Base-by-base conservation (phyloP, 2,113 vertebrate genomes). In the Lepisosteus osseus region DNA sequence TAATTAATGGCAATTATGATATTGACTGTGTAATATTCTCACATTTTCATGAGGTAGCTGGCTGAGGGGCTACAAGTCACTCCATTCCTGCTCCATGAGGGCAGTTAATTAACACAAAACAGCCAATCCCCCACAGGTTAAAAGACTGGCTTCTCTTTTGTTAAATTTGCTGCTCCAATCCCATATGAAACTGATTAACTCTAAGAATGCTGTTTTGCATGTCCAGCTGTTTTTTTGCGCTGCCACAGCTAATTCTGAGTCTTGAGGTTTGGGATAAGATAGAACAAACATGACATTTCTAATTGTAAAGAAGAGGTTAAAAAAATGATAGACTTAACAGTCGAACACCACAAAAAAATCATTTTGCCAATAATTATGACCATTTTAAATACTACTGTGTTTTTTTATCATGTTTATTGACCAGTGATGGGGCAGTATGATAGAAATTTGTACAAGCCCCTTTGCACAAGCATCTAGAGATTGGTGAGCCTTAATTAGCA, bases 1-100 rank as follows among this genome's bases (percentile, higher is more conserved):
- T 81, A 91, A 89, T 87, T 86, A 85, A 73, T 70, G 74, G 77
- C 80, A 85, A 86, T 91, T 82, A 86, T 77, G 65, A 75, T 73
- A 14, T 62, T 15, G 65, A 72, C 70, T 12, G 70, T 82, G 84
- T 82, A 84, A 86, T 82, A 80, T 69, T 71, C 76, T 71, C 76
- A 29, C 56, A 67, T 79, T 77, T 72, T 78, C 74, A 74, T 72
- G 7, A 56, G 64, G 59, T 66, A 77, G 73, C 70, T 51, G 55
- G 68, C 47, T 57, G 73, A 40, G 42, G 72, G 62, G 71, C 69
- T 59, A 70, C 8, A 67, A 69, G 74, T 45, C 57, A 40, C 65
- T 42, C 59, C 61, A 65, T 65, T 75, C 51, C 65, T 55, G 15
- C 61, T 77, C 71, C 69, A 43, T 6, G 66, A 65, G 71, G 78